phyloP scores from a whole-genome alignment of 2,797 vertebrate species.

The Pipistrellus nathusii region DNA sequence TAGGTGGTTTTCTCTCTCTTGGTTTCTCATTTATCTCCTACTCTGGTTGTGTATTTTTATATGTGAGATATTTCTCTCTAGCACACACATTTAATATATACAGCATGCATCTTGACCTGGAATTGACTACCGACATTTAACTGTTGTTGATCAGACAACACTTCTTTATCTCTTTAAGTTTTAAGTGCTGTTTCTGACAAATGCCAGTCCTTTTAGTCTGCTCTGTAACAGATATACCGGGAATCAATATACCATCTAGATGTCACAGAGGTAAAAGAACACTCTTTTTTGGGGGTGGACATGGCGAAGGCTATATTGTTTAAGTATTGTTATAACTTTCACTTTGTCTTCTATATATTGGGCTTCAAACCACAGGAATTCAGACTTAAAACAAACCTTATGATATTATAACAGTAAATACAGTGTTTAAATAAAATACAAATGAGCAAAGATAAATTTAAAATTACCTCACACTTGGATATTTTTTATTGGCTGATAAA shows the following conservation, averaged over 20 bases:
- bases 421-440: constrained; percentile 81
- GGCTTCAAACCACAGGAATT: constrained; percentile 62
- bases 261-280: constrained; percentile 65
- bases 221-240: constrained; percentile 68
- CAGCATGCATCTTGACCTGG: constrained; percentile 71
- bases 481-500: constrained; percentile 42
- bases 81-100: constrained; percentile 69
- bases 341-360: constrained; percentile 57
- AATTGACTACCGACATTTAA: constrained; percentile 79
- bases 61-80: constrained; percentile 56
- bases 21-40: constrained; percentile 20
- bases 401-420: constrained; percentile 77
- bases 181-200: constrained; percentile 82
- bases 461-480: neutral
- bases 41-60: constrained; percentile 62
- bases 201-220: constrained; percentile 73
- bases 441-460: constrained; percentile 53
- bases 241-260: constrained; percentile 71
- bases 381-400: neutral
- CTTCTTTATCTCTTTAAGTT: constrained; percentile 80
- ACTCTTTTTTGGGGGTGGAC: neutral
- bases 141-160: constrained; percentile 81
- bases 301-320: neutral
- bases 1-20: neutral
- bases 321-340: constrained; percentile 28